These are phyloP conservation scores for Heliconius erato DNA, from an alignment of 2,888 invertebrate genomes.

Conservation along the genomic window DNA sequence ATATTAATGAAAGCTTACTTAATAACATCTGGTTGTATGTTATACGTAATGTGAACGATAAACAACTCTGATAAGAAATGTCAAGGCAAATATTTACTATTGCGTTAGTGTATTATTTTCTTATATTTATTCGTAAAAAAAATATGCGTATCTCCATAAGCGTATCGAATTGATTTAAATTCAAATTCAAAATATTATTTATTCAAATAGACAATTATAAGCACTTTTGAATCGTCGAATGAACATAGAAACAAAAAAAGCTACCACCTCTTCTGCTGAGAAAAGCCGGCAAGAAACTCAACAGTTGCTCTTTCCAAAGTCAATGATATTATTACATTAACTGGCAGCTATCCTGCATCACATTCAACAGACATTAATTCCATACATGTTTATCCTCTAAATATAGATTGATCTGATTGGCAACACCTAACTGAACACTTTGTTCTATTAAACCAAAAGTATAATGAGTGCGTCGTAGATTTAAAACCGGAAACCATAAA, in stretches of 20 bases:
- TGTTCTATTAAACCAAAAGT: conserved; percentile 28
- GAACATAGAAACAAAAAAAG: no score
- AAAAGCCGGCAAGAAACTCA: no score
- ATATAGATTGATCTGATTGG: conserved; percentile 27
- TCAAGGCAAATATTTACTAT: conserved; percentile 26
- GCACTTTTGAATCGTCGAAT: no score
- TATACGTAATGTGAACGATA: conserved; percentile 1
- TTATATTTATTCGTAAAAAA: conserved; percentile 26
- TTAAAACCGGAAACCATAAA: conserved; percentile 49
- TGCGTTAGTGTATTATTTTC: conserved; percentile 6
- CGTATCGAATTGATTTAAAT: conserved; percentile 30
- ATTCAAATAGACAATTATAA: no score
- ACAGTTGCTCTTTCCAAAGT: no score
- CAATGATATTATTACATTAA: no score
- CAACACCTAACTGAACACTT: conserved; percentile 1
- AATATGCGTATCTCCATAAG: conserved; percentile 29
- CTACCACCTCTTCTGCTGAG: no score
- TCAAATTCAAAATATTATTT: no score
- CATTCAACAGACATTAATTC: no score
- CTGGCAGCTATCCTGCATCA: no score
- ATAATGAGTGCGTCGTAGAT: conserved; percentile 41
- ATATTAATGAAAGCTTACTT: conserved; percentile 6
- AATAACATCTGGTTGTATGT: conserved; percentile 20
- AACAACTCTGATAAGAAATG: conserved; percentile 19
- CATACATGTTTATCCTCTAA: no score